Evolutionary conservation across 2,797 vertebrate genomes (phyloP).

Genomic region (Enteromius radiatus): DNA sequence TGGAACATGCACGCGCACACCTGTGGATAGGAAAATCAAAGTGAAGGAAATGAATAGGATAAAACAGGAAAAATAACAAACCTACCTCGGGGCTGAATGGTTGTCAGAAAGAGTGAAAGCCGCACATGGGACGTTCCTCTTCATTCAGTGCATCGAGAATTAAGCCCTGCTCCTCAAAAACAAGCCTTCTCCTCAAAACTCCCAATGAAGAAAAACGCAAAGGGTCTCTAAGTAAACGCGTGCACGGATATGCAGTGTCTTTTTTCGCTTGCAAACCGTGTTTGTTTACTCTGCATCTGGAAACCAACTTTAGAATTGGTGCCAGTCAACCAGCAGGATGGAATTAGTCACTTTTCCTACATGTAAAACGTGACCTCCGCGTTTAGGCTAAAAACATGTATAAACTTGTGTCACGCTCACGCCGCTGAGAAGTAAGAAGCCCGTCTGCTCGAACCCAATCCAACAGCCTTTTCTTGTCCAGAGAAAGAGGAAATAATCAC

Average conservation of each 20-base stretch:
- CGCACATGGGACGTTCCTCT: conserved; percentile 48
- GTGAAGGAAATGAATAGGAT: not conserved
- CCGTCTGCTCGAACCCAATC: conserved; percentile 58
- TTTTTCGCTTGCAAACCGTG: conserved; percentile 20
- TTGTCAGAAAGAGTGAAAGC: conserved; percentile 45
- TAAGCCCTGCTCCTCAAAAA: conserved; percentile 8
- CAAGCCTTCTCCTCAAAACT: conserved; percentile 37
- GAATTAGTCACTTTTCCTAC: conserved; percentile 34
- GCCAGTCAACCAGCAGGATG: conserved; percentile 43
- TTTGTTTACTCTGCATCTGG: conserved; percentile 49
- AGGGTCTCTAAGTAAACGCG: conserved; percentile 23
- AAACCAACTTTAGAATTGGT: conserved; percentile 45
- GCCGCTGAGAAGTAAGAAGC: conserved; percentile 46
- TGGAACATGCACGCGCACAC: conserved; percentile 45
- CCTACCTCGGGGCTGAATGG: conserved; percentile 24
- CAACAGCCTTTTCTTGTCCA: conserved; percentile 43
- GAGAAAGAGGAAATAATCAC: conserved; percentile 58
- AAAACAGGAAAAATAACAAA: conserved; percentile 19
- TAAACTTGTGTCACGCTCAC: conserved; percentile 42
- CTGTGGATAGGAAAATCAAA: conserved; percentile 45
- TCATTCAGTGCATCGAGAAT: conserved; percentile 44
- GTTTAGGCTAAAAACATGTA: not conserved
- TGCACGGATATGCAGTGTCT: conserved; percentile 10
- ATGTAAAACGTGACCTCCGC: conserved; percentile 35
- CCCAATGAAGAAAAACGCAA: conserved; percentile 3